These are phyloP conservation scores for Onychorhynchus coronatus DNA, from an alignment of 2,113 vertebrate genomes.

Conservation along the genomic window DNA sequence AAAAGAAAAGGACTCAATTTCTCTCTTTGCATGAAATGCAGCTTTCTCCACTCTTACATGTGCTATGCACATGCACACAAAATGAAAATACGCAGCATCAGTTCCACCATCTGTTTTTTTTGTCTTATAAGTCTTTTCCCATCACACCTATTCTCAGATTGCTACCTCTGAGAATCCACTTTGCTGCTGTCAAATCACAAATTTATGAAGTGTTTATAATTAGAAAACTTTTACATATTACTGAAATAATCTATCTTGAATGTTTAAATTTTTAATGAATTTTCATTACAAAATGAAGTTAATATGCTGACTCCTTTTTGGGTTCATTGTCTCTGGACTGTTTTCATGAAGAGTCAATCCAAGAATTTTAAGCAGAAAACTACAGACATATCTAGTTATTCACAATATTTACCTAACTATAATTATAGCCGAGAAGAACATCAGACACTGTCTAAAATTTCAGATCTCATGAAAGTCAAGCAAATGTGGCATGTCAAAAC, in stretches of 20 bases:
- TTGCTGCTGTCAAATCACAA: not conserved
- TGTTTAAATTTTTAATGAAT: not conserved
- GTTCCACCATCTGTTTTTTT: not conserved
- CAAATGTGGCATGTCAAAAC: not conserved
- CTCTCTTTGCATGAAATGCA: not conserved
- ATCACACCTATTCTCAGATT: not conserved
- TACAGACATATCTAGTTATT: not conserved
- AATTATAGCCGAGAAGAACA: not conserved
- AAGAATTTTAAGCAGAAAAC: not conserved
- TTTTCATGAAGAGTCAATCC: not conserved
- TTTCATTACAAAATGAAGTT: not conserved
- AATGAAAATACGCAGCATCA: not conserved
- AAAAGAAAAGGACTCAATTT: not conserved
- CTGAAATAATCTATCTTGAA: not conserved
- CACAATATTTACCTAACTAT: not conserved
- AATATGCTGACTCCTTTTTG: not conserved
- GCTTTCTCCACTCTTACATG: not conserved
- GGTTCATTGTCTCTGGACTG: not conserved
- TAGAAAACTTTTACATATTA: not conserved
- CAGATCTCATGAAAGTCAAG: not conserved
- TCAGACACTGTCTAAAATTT: not conserved
- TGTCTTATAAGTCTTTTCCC: not conserved
- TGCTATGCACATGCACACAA: not conserved
- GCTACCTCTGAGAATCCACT: not conserved
- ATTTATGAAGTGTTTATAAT: not conserved